These are phyloP conservation scores for Apomyelois bistriatella DNA, from an alignment of 2,888 invertebrate genomes.

Conservation along the genomic window DNA sequence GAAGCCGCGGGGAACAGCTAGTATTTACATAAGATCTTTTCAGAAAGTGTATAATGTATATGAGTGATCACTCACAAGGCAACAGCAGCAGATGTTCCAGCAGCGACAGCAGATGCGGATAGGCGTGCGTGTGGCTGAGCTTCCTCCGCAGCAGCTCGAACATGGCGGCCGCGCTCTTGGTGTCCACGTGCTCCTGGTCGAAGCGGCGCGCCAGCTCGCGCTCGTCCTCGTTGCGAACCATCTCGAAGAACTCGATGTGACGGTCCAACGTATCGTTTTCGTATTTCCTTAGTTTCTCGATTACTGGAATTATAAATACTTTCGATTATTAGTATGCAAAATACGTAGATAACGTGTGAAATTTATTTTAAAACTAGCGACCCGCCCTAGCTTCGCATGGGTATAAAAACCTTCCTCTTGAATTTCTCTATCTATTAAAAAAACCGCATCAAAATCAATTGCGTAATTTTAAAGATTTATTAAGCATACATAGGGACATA, in stretches of 20 bases:
- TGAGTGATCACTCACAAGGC: conserved; percentile 75
- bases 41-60: no score
- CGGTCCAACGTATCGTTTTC: conserved; percentile 96
- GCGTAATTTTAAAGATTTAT: no score
- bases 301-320: conserved; percentile 73
- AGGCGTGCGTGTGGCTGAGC: conserved; percentile 94
- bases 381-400: no score
- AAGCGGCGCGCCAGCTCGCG: conserved; percentile 94
- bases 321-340: not conserved
- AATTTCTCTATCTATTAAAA: no score
- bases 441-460: no score
- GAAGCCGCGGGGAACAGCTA: no score
- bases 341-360: no score
- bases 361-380: no score
- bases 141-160: conserved; percentile 93
- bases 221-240: conserved; percentile 98
- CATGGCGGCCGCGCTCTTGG: conserved; percentile 95
- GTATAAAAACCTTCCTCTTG: no score
- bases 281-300: conserved; percentile 94
- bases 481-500: no score
- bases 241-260: conserved; percentile 99
- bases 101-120: conserved; percentile 94
- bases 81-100: conserved; percentile 92
- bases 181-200: conserved; percentile 95
- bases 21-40: no score